phyloP scores from a whole-genome alignment of 2,888 invertebrate genomes.

The Byasa hedistus region DNA sequence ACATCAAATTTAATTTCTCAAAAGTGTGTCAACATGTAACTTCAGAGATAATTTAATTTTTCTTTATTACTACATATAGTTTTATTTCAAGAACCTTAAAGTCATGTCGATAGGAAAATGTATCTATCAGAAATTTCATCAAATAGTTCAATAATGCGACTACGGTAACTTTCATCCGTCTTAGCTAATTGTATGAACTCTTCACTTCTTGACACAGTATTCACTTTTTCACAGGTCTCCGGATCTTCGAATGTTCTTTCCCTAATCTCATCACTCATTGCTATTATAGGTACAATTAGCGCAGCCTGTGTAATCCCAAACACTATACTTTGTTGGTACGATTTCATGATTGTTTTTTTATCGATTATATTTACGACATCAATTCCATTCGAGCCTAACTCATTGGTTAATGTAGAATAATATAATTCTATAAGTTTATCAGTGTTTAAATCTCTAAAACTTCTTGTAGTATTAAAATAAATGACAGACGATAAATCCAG shows the following conservation, averaged over 20 bases:
- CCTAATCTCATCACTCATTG: conserved; percentile 49
- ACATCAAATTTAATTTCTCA: too few species aligned
- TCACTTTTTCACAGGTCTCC: conserved; percentile 43
- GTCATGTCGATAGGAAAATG: background rate
- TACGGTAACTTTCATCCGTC: conserved; percentile 52
- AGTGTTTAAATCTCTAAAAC: conserved; percentile 65
- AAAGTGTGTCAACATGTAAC: too few species aligned
- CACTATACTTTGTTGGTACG: conserved; percentile 54
- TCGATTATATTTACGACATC: conserved; percentile 46
- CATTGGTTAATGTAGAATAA: conserved; percentile 65
- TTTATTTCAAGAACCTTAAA: background rate
- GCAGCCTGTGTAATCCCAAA: conserved; percentile 66
- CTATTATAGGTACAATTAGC: conserved; percentile 56
- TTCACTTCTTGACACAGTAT: conserved; percentile 54
- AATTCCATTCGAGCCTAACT: conserved; percentile 56
- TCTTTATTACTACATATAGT: too few species aligned
- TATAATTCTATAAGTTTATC: conserved; percentile 75
- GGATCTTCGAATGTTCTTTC: conserved; percentile 53
- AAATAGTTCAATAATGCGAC: conserved; percentile 74
- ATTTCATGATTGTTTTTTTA: conserved; percentile 42
- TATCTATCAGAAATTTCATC: conserved; percentile 76
- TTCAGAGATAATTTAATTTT: too few species aligned
- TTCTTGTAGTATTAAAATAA: conserved; percentile 74
- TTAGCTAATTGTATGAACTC: conserved; percentile 56
- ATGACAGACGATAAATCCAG: conserved; percentile 81